Base-by-base conservation (phyloP, 1,140 invertebrate genomes). In the Nylanderia fulva region DNA sequence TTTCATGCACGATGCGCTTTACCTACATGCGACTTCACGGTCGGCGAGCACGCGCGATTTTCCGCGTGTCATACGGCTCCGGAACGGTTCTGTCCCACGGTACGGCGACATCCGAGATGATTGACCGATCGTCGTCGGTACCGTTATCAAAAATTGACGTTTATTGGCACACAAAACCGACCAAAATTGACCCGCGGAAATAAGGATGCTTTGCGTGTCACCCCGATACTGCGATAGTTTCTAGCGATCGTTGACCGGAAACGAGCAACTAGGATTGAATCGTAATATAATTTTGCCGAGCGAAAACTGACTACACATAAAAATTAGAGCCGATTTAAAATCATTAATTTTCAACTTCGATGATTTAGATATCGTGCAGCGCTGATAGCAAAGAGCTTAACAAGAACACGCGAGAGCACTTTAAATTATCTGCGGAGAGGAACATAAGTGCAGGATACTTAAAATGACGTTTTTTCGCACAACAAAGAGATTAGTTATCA, bases 121-220 rank as follows among this genome's bases (percentile, higher is more conserved):
- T 91, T 89, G 87, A 84, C 83, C 85, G 79, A 88, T 85, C 80
- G 61, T 56, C 66, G 9, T 42, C 2, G 52, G 66, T 91, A 86
- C 91, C 90, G 90, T 91, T 91, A 90, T n/a, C 27, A 58, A 86
- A 84, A 91, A 91, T 89, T 86, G 86, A 86, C 77, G 74, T 36
- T 77, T 85, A 89, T 90, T 75, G 85, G 69, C 71, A 54, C n/a
- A 84, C 80, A 84, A 88, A 48, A 85, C 64, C 36, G 18, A 2
- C 56, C 54, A 82, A 82, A 82, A 84, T 85, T 80, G 72, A 79
- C 83, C 24, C 24, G 8, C 56, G 13, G n/a, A 18, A 4, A 48
- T n/a, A 18, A 68, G 29, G 11, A 80, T 24, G 18, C 45, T 80
- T 71, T 52, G 52, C 68, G 52, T 72, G 61, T 33, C 61, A 66